Conservation (phyloP, 2,113 vertebrate genomes). For the Podarcis muralis region DNA sequence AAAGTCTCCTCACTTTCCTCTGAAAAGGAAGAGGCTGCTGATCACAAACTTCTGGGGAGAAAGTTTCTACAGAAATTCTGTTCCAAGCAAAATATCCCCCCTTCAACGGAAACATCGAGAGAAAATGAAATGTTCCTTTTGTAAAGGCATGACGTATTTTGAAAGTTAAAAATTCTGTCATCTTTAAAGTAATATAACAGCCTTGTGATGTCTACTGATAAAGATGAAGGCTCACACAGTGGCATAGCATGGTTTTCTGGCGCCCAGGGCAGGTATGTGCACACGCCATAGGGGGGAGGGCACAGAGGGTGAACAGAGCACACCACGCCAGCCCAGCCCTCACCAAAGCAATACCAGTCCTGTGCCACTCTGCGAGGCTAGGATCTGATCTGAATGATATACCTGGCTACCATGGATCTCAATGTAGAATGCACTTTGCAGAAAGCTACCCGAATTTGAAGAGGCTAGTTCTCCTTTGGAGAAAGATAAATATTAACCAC, state of each 20-base stretch:
- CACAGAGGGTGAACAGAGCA: too few relatives aligned
- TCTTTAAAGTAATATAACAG: background rate
- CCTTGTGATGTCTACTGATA: background rate
- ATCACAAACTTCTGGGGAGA: background rate
- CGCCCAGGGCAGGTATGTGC: too few relatives aligned
- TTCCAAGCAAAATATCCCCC: background rate
- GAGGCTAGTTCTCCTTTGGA: background rate
- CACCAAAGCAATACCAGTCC: too few relatives aligned
- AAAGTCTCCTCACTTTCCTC: conserved; percentile 88
- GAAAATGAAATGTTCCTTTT: background rate
- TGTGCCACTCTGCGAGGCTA: too few relatives aligned
- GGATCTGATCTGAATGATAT: too few relatives aligned
- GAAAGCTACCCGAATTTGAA: background rate
- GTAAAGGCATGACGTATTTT: background rate
- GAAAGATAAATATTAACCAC: background rate
- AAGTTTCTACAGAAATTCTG: rapidly evolving
- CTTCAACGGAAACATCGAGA: background rate
- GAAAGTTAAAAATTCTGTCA: background rate
- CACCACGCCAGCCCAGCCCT: too few relatives aligned
- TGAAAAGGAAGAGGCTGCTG: conserved; percentile 52
- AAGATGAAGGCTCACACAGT: too few relatives aligned
- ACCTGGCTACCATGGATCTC: background rate
- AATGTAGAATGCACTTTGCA: background rate
- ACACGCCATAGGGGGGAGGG: too few relatives aligned
- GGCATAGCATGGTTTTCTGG: too few relatives aligned